Evolutionary conservation across 1,140 invertebrate species (phyloP).

Genomic region (Melanaphis sacchari): DNA sequence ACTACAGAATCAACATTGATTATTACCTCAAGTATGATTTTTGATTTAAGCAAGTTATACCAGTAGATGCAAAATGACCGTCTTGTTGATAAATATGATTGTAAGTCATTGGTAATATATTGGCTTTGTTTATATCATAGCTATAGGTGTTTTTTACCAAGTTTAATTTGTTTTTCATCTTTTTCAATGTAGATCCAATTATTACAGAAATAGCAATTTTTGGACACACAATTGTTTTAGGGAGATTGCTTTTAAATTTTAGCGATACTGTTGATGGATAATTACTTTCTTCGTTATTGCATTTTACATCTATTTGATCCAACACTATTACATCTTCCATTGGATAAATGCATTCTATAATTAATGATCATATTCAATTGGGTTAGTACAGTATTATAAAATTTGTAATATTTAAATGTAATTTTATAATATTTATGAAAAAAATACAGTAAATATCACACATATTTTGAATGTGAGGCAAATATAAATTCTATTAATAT

Average conservation of each 20-base stretch:
- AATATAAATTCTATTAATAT: too few species aligned
- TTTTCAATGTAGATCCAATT: conserved; percentile 17
- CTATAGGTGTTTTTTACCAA: conserved; percentile 8
- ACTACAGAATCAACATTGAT: not conserved
- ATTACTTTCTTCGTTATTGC: conserved; percentile 25
- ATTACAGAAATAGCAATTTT: conserved; percentile 41
- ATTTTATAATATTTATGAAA: not conserved
- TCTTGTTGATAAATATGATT: conserved; percentile 55
- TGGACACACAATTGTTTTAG: conserved; percentile 40
- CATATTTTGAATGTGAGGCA: too few species aligned
- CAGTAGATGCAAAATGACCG: conserved; percentile 50
- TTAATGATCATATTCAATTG: not conserved
- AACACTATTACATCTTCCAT: conserved; percentile 31
- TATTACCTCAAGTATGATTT: conserved; percentile 44
- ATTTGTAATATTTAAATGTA: not conserved
- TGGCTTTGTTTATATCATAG: conserved; percentile 41
- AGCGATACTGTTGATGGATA: conserved; percentile 35
- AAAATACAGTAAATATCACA: not conserved
- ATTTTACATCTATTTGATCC: conserved; percentile 45
- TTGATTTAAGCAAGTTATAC: conserved; percentile 42
- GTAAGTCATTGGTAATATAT: conserved; percentile 43
- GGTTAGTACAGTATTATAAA: not conserved
- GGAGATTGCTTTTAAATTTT: conserved; percentile 44
- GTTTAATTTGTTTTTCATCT: conserved; percentile 42
- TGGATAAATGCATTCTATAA: conserved; percentile 46